Evolutionary conservation across 2,797 vertebrate species (phyloP).

Genomic region (Melanotaenia maccullochi): DNA sequence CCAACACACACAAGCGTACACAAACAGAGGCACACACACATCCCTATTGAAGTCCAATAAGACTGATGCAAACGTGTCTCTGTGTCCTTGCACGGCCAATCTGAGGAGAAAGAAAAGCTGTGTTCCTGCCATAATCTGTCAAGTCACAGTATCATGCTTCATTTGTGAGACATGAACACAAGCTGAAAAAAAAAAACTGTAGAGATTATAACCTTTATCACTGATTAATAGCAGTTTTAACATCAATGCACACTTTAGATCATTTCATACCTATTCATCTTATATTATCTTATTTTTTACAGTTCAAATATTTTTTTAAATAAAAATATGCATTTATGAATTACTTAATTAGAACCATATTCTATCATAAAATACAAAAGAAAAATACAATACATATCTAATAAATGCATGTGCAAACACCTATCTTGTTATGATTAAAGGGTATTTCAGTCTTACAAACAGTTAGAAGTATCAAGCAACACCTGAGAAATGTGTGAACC

Average conservation of each 20-base stretch:
- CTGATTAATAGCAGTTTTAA: conserved; percentile 7
- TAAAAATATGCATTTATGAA: neutral
- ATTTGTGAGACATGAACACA: neutral
- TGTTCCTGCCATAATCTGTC: conserved; percentile 59
- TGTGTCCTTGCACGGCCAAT: conserved; percentile 33
- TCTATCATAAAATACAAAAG: neutral
- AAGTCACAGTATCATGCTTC: conserved; percentile 34
- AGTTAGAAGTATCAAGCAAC: neutral
- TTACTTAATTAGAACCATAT: neutral
- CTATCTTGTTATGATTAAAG: too few species aligned
- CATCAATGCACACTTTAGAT: neutral
- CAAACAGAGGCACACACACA: conserved; percentile 5
- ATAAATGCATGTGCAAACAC: neutral
- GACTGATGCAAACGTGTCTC: conserved; percentile 52
- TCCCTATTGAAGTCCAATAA: conserved; percentile 36
- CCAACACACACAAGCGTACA: conserved; percentile 13
- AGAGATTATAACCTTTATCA: neutral
- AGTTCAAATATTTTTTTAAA: neutral
- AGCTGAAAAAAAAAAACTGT: conserved; percentile 4
- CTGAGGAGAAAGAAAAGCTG: conserved; percentile 52
- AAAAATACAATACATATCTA: too few species aligned
- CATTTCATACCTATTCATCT: too few species aligned
- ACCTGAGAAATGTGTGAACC: too few species aligned
- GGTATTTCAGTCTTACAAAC: neutral
- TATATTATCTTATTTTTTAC: too few species aligned